phyloP scores from a whole-genome alignment of 1,140 invertebrate genomes.

The Drosophila trapezifrons region DNA sequence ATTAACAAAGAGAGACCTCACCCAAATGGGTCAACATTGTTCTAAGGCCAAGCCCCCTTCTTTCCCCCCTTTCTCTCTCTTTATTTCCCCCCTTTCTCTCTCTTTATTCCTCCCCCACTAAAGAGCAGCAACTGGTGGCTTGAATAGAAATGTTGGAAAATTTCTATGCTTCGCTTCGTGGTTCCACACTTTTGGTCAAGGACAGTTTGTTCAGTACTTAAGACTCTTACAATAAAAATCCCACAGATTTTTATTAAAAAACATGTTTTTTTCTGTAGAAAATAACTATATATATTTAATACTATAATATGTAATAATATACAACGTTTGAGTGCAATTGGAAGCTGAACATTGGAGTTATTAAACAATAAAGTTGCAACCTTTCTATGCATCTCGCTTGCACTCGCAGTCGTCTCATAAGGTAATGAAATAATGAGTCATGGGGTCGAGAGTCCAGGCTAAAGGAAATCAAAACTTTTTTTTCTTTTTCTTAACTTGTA shows the following conservation, averaged over 20 bases:
- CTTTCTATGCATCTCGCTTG: too few relatives aligned
- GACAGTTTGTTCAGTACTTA: background rate
- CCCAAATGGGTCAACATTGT: constrained; percentile 35
- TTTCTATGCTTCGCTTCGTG: background rate
- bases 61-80: background rate
- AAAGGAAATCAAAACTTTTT: too few relatives aligned
- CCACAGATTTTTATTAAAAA: too few relatives aligned
- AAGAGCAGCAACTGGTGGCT: constrained; percentile 37
- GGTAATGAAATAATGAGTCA: too few relatives aligned
- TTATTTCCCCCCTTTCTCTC: background rate
- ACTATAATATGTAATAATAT: background rate
- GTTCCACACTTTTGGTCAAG: constrained; percentile 12
- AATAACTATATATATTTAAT: background rate
- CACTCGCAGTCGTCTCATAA: too few relatives aligned
- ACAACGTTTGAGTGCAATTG: too few relatives aligned
- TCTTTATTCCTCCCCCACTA: constrained; percentile 4
- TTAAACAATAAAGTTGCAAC: too few relatives aligned
- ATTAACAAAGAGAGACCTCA: constrained; percentile 48
- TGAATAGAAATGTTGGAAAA: constrained; percentile 35
- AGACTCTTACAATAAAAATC: background rate
- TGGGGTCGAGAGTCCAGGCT: too few relatives aligned
- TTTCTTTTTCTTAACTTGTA: too few relatives aligned
- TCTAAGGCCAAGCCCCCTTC: constrained; percentile 28
- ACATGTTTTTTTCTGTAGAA: too few relatives aligned
- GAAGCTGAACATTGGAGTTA: too few relatives aligned